Evolutionary conservation across 1,140 invertebrate genomes (phyloP), one percentile per base, ranked within the genome.

Genomic region (Aphis craccivora): DNA sequence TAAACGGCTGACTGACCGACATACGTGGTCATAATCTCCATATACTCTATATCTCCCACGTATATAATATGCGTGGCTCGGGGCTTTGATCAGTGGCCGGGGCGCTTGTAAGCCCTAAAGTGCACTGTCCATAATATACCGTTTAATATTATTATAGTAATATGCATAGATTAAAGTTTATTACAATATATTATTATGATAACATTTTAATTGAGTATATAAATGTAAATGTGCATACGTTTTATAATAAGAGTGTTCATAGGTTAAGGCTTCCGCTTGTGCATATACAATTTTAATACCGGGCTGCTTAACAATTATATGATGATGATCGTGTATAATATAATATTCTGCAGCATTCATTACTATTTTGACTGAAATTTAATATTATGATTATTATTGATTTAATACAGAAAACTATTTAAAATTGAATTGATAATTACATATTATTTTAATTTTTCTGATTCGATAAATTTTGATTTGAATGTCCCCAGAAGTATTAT

Each of bases 1-100:
- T 91, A 76, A 91, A 91, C 90, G 55, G 90, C 4, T 45, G 90
- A 76, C 90, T 67, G 90, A 76, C 90, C 55, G 37, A 43, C 60
- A 37, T 60, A n/a, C 45, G 30, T 30, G 87, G 40, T 86, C 53
- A 40, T 90, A 90, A 60, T 60, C 88, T 90, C 88, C n/a, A 40
- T 76, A 25, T 25, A 35, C 86, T 76, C 60, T 76, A 53, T 89
- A 51, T 35, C 53, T 90, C 48, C 55, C 88, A 89, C 45, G 45
- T 48, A n/a, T 89, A 43, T 40, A 11, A 86, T 86, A 86, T 45
- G 25, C 40, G 11, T n/a, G 14, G 2, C 0, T 43, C 25, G 11
- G 22, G 40, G 84, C 30, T 84, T 40, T 86, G 43, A 45, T 45
- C 30, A 3, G 37, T 45, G 30, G 43, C 40, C 43, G 30, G 25